Percentiles rank a stretch among this genome's conserved stretches.
Conservation (phyloP, 2,113 vertebrate species). For the Notiomystis cincta region DNA sequence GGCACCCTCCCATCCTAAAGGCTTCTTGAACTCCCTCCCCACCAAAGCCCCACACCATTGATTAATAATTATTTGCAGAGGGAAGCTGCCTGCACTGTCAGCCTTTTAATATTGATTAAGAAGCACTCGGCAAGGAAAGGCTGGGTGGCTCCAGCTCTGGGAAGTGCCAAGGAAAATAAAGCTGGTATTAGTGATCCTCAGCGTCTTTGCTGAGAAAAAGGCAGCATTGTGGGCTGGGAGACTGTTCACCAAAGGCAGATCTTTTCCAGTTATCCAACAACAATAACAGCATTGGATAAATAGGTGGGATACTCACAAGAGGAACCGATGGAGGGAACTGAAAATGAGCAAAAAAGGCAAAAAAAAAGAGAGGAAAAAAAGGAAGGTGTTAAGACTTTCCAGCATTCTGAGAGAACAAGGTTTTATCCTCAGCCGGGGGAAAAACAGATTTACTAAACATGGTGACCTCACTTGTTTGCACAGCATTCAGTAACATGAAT, state of each 20-base stretch:
- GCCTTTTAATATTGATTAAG: slow-evolving; percentile 21
- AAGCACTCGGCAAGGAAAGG: not conserved
- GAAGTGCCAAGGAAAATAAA: slow-evolving; percentile 56
- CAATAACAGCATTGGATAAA: slow-evolving; percentile 15
- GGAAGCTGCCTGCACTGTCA: slow-evolving; percentile 3
- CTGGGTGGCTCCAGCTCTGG: not conserved
- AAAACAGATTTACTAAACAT: slow-evolving; percentile 71
- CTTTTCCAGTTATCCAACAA: slow-evolving; percentile 15
- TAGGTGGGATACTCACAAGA: not conserved
- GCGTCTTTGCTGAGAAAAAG: slow-evolving; percentile 31
- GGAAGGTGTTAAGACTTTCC: slow-evolving; percentile 62
- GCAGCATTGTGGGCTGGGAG: not conserved
- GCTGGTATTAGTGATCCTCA: slow-evolving; percentile 1
- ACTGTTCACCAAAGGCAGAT: not conserved
- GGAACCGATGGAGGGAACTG: not conserved
- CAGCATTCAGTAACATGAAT: slow-evolving; percentile 53
- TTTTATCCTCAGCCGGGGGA: slow-evolving; percentile 53
- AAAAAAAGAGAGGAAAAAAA: not conserved
- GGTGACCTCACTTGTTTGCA: slow-evolving; percentile 73
- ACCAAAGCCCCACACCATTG: not conserved
- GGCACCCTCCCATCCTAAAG: not conserved
- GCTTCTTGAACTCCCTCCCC: not conserved
- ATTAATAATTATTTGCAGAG: slow-evolving; percentile 1
- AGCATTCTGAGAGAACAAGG: slow-evolving; percentile 42
- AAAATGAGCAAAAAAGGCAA: not conserved